Percentiles rank a stretch among this genome's conserved stretches.
Conservation (phyloP, 2,113 vertebrate species). For the Crotalus helleri region DNA sequence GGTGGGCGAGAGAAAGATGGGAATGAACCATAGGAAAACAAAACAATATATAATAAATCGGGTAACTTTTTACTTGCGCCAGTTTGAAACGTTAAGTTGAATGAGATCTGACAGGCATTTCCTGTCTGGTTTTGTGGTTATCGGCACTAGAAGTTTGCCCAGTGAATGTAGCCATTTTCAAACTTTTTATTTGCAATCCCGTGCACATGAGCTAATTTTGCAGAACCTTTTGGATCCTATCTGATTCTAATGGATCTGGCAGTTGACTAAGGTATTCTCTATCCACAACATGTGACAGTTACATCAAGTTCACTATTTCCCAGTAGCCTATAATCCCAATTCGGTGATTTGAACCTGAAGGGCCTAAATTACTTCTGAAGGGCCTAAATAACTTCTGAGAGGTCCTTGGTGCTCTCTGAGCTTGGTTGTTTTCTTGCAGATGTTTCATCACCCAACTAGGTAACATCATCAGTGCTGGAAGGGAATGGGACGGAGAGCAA, state of each 20-base stretch:
- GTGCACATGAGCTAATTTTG: neutral
- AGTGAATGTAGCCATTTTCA: neutral
- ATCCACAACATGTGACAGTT: neutral
- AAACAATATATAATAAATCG: neutral
- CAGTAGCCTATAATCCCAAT: neutral
- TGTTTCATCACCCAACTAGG: too few relatives aligned
- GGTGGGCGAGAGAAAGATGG: neutral
- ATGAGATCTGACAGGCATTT: neutral
- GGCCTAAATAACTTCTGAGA: neutral
- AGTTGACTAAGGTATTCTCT: neutral
- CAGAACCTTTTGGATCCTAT: neutral
- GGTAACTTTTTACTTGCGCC: neutral
- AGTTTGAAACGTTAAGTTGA: neutral
- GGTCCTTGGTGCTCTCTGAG: neutral
- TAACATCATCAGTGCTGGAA: too few relatives aligned
- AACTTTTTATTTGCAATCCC: neutral
- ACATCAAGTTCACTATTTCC: neutral
- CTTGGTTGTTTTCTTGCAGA: too few relatives aligned
- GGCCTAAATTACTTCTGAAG: neutral
- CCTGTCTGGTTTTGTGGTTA: neutral
- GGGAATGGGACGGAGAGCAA: too few relatives aligned
- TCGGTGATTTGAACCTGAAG: neutral
- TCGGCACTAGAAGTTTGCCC: neutral
- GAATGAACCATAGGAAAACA: neutral
- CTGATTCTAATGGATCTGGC: neutral